A percentile compares a stretch with the other conserved stretches of the same genome.
Conservation (phyloP, 2,888 invertebrate genomes). For the Limnephilus rhombicus region DNA sequence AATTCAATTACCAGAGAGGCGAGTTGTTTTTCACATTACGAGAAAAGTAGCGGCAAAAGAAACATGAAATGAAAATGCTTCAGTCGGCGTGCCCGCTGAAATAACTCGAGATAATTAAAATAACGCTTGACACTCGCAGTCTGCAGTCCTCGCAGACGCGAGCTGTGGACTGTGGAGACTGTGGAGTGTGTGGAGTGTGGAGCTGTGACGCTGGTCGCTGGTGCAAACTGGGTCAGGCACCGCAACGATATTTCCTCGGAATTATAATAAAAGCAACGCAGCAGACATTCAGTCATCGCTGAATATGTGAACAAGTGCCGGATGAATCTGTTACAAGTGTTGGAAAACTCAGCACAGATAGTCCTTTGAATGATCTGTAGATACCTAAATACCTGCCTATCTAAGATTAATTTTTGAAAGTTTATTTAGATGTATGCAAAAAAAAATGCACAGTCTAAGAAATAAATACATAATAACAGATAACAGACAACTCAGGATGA, state of each 20-base stretch:
- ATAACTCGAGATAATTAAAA: slow-evolving; percentile 13
- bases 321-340: background rate
- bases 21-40: background rate
- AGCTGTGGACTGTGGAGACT: too few relatives aligned
- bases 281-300: background rate
- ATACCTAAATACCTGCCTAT: background rate
- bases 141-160: background rate
- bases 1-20: background rate
- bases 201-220: background rate
- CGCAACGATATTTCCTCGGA: slow-evolving; percentile 6
- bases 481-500: too few relatives aligned
- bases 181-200: too few relatives aligned
- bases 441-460: too few relatives aligned
- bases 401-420: too few relatives aligned
- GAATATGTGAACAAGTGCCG: background rate
- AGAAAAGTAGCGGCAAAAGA: background rate
- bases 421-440: too few relatives aligned
- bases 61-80: slow-evolving; percentile 1
- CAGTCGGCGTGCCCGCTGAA: background rate
- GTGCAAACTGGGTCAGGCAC: slow-evolving; percentile 13
- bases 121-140: background rate
- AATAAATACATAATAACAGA: too few relatives aligned
- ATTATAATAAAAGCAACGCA: slow-evolving; percentile 18
- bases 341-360: background rate
- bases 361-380: background rate